A percentile compares a stretch with the other conserved stretches of the same genome.
phyloP scores from a whole-genome alignment of 2,797 vertebrate genomes.

The Okamejei kenojei region DNA sequence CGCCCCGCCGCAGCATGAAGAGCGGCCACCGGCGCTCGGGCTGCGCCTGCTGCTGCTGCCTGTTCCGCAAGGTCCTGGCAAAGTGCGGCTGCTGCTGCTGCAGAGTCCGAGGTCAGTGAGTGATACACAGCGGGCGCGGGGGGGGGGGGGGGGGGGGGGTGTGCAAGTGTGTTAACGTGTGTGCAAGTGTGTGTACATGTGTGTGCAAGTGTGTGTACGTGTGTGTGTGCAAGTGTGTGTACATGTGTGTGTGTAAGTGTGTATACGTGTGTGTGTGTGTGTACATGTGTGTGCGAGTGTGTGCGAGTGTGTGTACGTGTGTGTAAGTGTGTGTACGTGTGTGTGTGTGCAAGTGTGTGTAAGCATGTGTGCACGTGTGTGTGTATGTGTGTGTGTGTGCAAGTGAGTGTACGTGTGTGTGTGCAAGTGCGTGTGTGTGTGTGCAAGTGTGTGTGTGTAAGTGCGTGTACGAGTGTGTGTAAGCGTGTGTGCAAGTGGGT shows the following conservation, averaged over 20 bases:
- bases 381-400: neutral
- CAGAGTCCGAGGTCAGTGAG: constrained; percentile 83
- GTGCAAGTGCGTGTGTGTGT: neutral
- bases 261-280: neutral
- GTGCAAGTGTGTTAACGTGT: too few species aligned
- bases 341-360: neutral
- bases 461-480: neutral
- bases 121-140: too few species aligned
- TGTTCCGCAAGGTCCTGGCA: constrained; percentile 87
- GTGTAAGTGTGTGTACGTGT: neutral
- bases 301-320: too few species aligned
- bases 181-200: neutral
- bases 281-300: neutral
- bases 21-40: constrained; percentile 70
- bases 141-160: too few species aligned
- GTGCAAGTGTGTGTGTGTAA: neutral
- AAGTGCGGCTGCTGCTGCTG: constrained; percentile 92
- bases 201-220: neutral
- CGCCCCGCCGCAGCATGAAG: constrained; percentile 71
- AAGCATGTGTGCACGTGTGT: too few species aligned
- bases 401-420: neutral
- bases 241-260: neutral
- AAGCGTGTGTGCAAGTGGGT: too few species aligned
- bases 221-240: neutral
- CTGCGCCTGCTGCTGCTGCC: constrained; percentile 85